Base-by-base conservation (phyloP, 2,888 invertebrate species). In the Ypsolopha sequella region DNA sequence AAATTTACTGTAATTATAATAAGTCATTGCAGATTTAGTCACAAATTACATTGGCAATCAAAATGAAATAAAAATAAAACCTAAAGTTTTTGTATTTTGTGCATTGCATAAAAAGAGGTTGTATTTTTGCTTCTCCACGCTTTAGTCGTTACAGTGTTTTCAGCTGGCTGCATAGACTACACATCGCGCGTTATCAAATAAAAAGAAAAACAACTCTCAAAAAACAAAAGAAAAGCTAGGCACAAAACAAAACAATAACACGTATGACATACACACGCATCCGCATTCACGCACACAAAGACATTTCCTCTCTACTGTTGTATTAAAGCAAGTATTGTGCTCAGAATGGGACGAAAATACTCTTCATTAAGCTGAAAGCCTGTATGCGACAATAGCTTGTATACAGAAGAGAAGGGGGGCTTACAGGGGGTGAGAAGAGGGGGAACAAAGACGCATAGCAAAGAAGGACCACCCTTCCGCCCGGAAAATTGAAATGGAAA, bases 321-420 rank as follows among this genome's bases (percentile, higher is more conserved):
- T 86, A 84, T 82, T 84, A 86, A 80, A 84, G 80, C 76, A 66
- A 56, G 68, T 63, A 84, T 85, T 86, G 86, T 86, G 66, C 53
- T 68, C 75, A 64, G 78, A 87, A 87, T 87, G 85, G 86, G 84
- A 86, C 87, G 85, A 87, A 87, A 87, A 87, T 87, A 84, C 86
- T 87, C 87, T 87, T 87, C 87, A 87, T 87, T 87, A 87, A 82
- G 79, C 76, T 86, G 87, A 87, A 86, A 87, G 87, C 87, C 84
- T 79, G 81, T 80, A 79, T 79, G 76, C 79, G 79, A 86, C 86
- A 86, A 86, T 85, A 74, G 78, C 46, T 50, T 61, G 69, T 67
- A 68, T 53, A 46, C 35, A 63, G 59, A 66, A 67, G 68, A 68
- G 66, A 64, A 53, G 59, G 63, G 61, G 57, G 52, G 51, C 55